Conservation (phyloP, 2,888 invertebrate genomes). For the Lobophora halterata region DNA sequence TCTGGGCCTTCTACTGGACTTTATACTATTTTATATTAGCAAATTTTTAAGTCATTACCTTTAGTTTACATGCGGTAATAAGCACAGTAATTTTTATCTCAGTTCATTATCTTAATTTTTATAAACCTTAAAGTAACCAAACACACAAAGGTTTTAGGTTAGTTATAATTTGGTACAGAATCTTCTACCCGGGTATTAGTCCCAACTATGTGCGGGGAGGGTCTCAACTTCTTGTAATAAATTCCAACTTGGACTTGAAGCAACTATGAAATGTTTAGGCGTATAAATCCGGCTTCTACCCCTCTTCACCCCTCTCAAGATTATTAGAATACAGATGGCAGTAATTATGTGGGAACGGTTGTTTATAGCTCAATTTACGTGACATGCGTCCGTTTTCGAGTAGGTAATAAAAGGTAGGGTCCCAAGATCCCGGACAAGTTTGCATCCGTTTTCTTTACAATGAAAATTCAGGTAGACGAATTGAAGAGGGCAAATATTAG, state of each 20-base stretch:
- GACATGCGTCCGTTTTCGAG: constrained; percentile 8
- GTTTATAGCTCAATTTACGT: constrained; percentile 22
- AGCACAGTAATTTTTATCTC: too few species aligned
- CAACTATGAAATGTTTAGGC: constrained; percentile 45
- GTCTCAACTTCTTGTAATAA: constrained; percentile 43
- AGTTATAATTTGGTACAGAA: constrained; percentile 17
- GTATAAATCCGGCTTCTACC: constrained; percentile 40
- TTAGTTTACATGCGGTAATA: too few species aligned
- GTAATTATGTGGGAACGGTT: constrained; percentile 31
- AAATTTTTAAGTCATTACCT: too few species aligned
- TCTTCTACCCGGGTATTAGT: constrained; percentile 33
- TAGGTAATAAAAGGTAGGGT: constrained; percentile 1
- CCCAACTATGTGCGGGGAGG: constrained; percentile 36
- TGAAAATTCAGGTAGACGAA: too few species aligned
- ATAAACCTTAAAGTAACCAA: too few species aligned
- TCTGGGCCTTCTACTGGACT: too few species aligned
- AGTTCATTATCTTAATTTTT: too few species aligned
- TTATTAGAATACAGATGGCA: constrained; percentile 37
- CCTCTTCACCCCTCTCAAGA: constrained; percentile 26
- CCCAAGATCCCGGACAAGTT: constrained; percentile 1
- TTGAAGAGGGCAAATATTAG: too few species aligned
- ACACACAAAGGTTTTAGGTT: background rate
- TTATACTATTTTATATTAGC: too few species aligned
- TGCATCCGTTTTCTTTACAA: too few species aligned
- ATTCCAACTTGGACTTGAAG: constrained; percentile 46